Base-by-base conservation (phyloP, 2,113 vertebrate species). In the Chrysochloris asiatica region DNA sequence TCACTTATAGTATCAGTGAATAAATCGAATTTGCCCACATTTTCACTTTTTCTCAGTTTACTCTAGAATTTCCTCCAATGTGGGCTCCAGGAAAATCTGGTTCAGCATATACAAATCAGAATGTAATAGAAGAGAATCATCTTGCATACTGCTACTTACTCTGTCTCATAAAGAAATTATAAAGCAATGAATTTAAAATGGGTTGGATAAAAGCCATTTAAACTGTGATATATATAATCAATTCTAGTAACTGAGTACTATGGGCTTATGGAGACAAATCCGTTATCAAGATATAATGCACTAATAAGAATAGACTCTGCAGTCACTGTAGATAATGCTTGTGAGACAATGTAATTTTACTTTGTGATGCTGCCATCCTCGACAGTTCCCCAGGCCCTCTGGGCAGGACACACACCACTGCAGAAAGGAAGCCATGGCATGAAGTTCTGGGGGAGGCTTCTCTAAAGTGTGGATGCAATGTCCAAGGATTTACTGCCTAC, bases 151-250 rank as follows among this genome's bases (percentile, higher is more conserved):
- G 47, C 85, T 92, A 80, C 92, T 96, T 89, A 92, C 83, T 50
- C 77, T 93, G 93, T 93, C 92, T 96, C 88, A 95, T 96, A 94
- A 96, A 95, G 95, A 95, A 96, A 96, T 97, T 95, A 97, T 94
- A 94, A 96, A 95, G 95, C 94, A 92, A 96, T 96, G 95, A 96
- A 96, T 95, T 96, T 94, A 95, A 97, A 96, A 86, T 93, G 90
- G 92, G 83, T 95, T 88, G 95, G 88, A 94, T 94, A 88, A 96
- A 97, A 96, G 83, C 92, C 92, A 95, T 94, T 97, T 95, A 95
- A 94, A 95, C 72, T 71, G 71, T 97, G 94, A 96, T 95, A 94
- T 94, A 93, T 95, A 89, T 95, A 94, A 95, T 94, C 94, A 95
- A 93, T 96, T 96, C 88, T 89, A 92, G 92, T 90, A 94, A 94